Percentiles rank a stretch among this genome's conserved stretches.
phyloP scores from a whole-genome alignment of 2,888 invertebrate genomes.

The Leuctra nigra region DNA sequence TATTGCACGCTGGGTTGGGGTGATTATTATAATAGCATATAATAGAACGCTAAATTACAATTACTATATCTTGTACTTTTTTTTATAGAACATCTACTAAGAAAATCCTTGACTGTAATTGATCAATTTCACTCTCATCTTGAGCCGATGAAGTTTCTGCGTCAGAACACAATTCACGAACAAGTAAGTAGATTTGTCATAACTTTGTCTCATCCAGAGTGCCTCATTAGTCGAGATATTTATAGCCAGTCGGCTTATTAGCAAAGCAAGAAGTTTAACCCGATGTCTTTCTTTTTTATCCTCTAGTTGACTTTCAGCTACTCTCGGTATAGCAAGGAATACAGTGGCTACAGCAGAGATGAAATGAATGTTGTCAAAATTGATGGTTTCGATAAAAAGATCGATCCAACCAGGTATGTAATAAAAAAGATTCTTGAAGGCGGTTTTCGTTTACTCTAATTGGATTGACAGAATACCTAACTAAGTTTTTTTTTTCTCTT shows the following conservation, averaged over 20 bases:
- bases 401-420: slow-evolving; percentile 76
- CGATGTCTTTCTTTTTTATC: slow-evolving; percentile 33
- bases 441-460: slow-evolving; percentile 29
- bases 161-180: slow-evolving; percentile 69
- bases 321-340: slow-evolving; percentile 60
- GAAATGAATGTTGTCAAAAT: slow-evolving; percentile 82
- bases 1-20: too few relatives aligned
- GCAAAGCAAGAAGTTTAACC: neutral
- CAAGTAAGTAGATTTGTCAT: slow-evolving; percentile 67
- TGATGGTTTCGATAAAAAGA: slow-evolving; percentile 71
- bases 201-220: too few relatives aligned
- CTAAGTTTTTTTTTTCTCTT: slow-evolving; percentile 36
- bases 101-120: slow-evolving; percentile 77
- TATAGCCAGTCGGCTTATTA: neutral
- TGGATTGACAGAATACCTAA: slow-evolving; percentile 4
- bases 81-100: slow-evolving; percentile 69
- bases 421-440: slow-evolving; percentile 17
- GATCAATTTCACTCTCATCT: slow-evolving; percentile 92
- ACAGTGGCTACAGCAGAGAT: slow-evolving; percentile 63
- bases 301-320: slow-evolving; percentile 85
- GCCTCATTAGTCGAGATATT: slow-evolving; percentile 9
- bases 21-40: too few relatives aligned
- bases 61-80: slow-evolving; percentile 14
- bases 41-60: too few relatives aligned
- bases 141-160: slow-evolving; percentile 84